Evolutionary conservation across 2,113 vertebrate genomes (phyloP).

Genomic region (Engraulis encrasicolus): DNA sequence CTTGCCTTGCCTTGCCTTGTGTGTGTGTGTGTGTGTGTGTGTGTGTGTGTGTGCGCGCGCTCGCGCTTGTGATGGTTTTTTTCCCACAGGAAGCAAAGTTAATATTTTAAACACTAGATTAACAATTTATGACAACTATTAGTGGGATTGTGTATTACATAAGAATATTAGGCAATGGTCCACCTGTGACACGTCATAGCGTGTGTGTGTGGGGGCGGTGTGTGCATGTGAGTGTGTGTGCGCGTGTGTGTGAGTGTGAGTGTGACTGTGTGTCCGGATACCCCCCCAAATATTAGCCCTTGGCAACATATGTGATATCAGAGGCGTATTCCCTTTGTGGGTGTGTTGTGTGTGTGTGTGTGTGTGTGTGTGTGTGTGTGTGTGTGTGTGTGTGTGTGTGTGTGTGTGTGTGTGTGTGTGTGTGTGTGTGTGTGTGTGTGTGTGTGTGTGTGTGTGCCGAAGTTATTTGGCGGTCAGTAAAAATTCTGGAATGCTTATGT

Average conservation of each 20-base stretch:
- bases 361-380: no score
- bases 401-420: neutral
- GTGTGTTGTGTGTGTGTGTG: neutral
- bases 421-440: neutral
- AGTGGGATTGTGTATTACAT: neutral
- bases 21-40: neutral
- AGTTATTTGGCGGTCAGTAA: slow-evolving; percentile 29
- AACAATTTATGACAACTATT: neutral
- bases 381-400: neutral
- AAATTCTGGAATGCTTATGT: slow-evolving; percentile 33
- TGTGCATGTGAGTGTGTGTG: neutral
- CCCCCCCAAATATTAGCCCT: neutral
- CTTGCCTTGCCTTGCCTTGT: neutral
- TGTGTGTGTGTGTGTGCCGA: neutral
- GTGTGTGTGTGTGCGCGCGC: neutral
- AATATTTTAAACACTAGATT: neutral
- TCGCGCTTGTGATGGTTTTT: neutral
- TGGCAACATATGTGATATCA: neutral
- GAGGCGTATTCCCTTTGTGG: neutral
- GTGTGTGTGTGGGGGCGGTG: neutral
- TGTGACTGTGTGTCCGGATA: neutral
- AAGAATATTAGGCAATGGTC: neutral
- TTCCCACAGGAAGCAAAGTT: neutral
- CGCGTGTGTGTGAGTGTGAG: neutral
- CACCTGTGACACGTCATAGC: neutral